A percentile compares a stretch with the other conserved stretches of the same genome.
Evolutionary conservation across 2,113 vertebrate species (phyloP).

Genomic region (Pica pica): DNA sequence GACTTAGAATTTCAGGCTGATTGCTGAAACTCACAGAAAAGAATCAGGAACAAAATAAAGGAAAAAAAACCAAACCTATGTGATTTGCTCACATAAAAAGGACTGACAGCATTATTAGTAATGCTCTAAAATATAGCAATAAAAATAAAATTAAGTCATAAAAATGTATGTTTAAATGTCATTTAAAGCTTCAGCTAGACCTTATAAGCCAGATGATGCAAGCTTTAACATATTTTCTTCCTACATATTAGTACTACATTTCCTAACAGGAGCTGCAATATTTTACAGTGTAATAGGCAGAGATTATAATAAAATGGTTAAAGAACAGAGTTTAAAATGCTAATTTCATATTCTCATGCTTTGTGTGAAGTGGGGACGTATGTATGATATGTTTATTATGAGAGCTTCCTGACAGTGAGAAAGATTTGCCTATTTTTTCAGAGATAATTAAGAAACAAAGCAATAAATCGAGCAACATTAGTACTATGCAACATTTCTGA

Average conservation of each 20-base stretch:
- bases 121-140: background rate
- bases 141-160: background rate
- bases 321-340: background rate
- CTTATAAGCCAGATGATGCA: background rate
- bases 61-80: fast-evolving
- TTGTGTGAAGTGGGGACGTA: background rate
- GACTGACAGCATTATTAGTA: background rate
- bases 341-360: background rate
- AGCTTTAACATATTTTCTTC: background rate
- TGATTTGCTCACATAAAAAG: background rate
- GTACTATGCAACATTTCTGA: background rate
- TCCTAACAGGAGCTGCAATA: background rate
- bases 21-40: background rate
- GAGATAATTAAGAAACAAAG: conserved; percentile 26
- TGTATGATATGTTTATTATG: background rate
- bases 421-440: background rate
- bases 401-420: background rate
- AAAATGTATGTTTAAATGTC: background rate
- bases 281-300: background rate
- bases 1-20: background rate
- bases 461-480: background rate
- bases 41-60: background rate
- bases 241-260: background rate
- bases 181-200: background rate
- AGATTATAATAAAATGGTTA: background rate